Percentiles rank a stretch among this genome's conserved stretches.
Conservation (phyloP, 2,888 invertebrate species). For the Oscheius onirici region DNA sequence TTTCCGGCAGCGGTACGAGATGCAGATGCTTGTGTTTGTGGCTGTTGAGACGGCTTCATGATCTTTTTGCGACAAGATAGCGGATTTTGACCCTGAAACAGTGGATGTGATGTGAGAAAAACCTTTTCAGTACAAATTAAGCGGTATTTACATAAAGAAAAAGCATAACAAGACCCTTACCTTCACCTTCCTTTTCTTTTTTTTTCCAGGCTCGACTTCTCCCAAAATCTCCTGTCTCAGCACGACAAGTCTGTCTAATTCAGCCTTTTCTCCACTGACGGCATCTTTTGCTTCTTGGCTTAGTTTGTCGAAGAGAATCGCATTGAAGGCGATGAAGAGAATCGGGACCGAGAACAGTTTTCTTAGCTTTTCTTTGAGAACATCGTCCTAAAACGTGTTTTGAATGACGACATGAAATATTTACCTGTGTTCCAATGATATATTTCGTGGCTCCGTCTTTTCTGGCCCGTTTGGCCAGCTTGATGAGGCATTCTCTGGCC, state of each 20-base stretch:
- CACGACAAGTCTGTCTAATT: slow-evolving; percentile 45
- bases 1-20: slow-evolving; percentile 43
- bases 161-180: slow-evolving; percentile 7
- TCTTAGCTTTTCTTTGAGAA: slow-evolving; percentile 56
- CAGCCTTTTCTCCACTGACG: slow-evolving; percentile 25
- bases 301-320: slow-evolving; percentile 61
- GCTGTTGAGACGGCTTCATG: slow-evolving; percentile 33
- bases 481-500: slow-evolving; percentile 63
- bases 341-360: slow-evolving; percentile 59
- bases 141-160: too few species aligned
- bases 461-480: slow-evolving; percentile 58
- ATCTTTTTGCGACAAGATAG: slow-evolving; percentile 68
- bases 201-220: slow-evolving; percentile 8
- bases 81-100: slow-evolving; percentile 64
- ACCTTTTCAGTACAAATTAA: too few species aligned
- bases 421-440: slow-evolving; percentile 65
- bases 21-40: slow-evolving; percentile 31
- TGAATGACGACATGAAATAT: neutral
- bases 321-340: slow-evolving; percentile 65
- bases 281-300: slow-evolving; percentile 36
- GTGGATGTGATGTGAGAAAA: too few species aligned
- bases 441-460: slow-evolving; percentile 56
- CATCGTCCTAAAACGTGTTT: slow-evolving; percentile 51
- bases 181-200: slow-evolving; percentile 47
- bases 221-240: slow-evolving; percentile 34